A percentile compares a stretch with the other conserved stretches of the same genome.
Evolutionary conservation across 2,113 vertebrate species (phyloP).

Genomic region (Ammodytes marinus): DNA sequence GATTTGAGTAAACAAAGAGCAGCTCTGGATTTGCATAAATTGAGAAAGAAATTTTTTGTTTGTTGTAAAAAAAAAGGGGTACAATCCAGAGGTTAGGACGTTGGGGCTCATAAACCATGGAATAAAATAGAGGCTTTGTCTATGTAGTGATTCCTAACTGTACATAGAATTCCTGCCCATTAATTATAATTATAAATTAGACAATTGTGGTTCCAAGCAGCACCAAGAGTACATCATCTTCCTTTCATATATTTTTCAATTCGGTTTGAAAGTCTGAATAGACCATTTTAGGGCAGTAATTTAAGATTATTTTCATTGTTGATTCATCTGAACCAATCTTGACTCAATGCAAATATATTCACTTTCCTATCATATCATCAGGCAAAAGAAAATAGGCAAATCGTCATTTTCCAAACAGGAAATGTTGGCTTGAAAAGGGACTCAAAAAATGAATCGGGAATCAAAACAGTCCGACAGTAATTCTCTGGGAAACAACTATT

Average conservation of each 20-base stretch:
- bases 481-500: background rate
- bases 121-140: conserved; percentile 29
- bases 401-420: background rate
- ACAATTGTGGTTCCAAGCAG: background rate
- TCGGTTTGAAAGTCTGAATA: background rate
- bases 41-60: conserved; percentile 6
- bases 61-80: background rate
- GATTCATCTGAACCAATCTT: background rate
- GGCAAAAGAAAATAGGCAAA: background rate
- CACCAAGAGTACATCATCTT: background rate
- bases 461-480: background rate
- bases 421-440: background rate
- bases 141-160: conserved; percentile 5
- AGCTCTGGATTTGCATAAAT: conserved; percentile 59
- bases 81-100: background rate
- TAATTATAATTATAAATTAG: conserved; percentile 3
- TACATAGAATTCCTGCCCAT: conserved; percentile 32
- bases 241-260: background rate
- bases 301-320: conserved; percentile 8
- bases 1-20: conserved; percentile 54
- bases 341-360: background rate
- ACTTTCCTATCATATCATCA: background rate
- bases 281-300: background rate
- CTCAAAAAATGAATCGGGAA: background rate
- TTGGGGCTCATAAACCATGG: conserved; percentile 13